Base-by-base conservation (phyloP, 2,113 vertebrate species). In the Anguilla japonica region DNA sequence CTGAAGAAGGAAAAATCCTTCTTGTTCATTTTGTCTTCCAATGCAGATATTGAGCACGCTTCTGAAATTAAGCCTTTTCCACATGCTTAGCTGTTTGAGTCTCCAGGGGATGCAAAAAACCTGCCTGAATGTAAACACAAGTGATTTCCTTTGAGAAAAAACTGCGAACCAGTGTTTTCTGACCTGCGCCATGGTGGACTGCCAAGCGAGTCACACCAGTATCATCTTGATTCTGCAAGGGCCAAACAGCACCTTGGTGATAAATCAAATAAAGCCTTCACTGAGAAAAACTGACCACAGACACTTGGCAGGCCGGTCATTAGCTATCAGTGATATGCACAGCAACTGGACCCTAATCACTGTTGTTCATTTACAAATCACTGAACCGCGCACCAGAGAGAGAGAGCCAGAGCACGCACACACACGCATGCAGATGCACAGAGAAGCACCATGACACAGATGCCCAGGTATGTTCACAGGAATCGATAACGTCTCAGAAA, bases 151-250 rank as follows among this genome's bases (percentile, higher is more conserved):
- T 5, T 41, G 41, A 82, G 16, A 41, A 46, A 82, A 82, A n/a
- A 14, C 39, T 39, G 29, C 16, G 16, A 39, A 79, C 26, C 78
- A 1, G 34, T 79, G 78, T 79, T 79, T 71, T 75, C 46, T 57
- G 85, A 26, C 57, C 50, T 81, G 56, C 53, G 26, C 67, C 87
- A 1, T 87, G 75, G 83, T 79, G 83, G 60, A 53, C 3, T 83
- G 46, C 90, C 84, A 81, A 82, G 83, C 81, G 87, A 83, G 86
- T 87, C 90, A 88, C 89, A 88, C 88, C 83, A 89, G 89, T 78
- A 84, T 41, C 53, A 87, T 82, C 86, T 50, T 56, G 34, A 18
- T 29, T 16, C 39, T 3, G 78, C 14, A 46, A 63, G 85, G 82
- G 39, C n/a, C 71, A 53, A 63, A 26, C 39, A 20, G 29, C 75